Conservation (phyloP, 2,888 invertebrate species). For the Scelioninae gen. 1 region DNA sequence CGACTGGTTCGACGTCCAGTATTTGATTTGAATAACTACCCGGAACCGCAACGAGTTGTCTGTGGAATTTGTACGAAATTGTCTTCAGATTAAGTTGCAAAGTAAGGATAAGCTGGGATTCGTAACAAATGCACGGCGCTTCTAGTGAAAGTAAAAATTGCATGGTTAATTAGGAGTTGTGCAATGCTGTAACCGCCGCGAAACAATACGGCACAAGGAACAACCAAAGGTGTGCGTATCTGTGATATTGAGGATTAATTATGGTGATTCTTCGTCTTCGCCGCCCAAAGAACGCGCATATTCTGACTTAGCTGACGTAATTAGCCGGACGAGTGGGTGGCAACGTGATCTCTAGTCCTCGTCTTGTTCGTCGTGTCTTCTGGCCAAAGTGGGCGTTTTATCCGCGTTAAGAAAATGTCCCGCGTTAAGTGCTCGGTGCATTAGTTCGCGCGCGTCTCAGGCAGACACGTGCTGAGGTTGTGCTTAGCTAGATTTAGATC, state of each 20-base stretch:
- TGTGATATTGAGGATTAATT: conserved; percentile 58
- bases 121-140: too few relatives aligned
- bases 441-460: conserved; percentile 34
- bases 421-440: conserved; percentile 31
- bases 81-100: too few relatives aligned
- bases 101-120: too few relatives aligned
- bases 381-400: conserved; percentile 34
- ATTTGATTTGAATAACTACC: not conserved
- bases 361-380: conserved; percentile 16
- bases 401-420: conserved; percentile 39
- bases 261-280: conserved; percentile 51
- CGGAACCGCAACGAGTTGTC: too few relatives aligned
- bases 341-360: conserved; percentile 42
- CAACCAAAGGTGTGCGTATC: conserved; percentile 52
- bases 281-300: conserved; percentile 48
- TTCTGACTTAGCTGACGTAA: conserved; percentile 50
- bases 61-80: too few relatives aligned
- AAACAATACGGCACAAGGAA: conserved; percentile 31
- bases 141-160: conserved; percentile 33
- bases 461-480: conserved; percentile 26
- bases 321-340: conserved; percentile 61
- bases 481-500: conserved; percentile 2
- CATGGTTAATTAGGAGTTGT: conserved; percentile 35
- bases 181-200: conserved; percentile 35
- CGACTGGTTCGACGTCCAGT: not conserved